Base-by-base conservation (phyloP, 2,797 vertebrate genomes). In the Lacerta bilineata region DNA sequence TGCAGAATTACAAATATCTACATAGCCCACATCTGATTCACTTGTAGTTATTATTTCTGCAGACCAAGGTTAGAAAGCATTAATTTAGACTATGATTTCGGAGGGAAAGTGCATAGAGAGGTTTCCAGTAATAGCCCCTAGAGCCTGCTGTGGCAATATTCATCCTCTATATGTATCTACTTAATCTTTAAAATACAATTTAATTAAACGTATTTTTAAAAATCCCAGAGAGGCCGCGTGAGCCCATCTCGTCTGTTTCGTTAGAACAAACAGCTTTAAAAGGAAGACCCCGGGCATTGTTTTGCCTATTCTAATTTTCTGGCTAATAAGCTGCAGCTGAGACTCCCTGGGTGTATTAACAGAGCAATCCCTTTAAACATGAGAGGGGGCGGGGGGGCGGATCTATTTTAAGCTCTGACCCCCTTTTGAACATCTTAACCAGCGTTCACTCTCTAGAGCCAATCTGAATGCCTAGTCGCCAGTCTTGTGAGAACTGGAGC, bases 241-340 rank as follows among this genome's bases (percentile, higher is more conserved):
- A 94, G 41, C 87, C 91, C 69, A 89, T 90, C 90, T 93, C 78
- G 10, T 89, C 86, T 88, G 88, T 91, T 93, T 95, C 90, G 91
- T 94, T 92, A 94, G 89, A 93, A 91, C 91, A 92, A 94, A 94
- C 92, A 94, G 94, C 89, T 95, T 94, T 90, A 94, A 92, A 95
- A 93, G 90, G 91, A 94, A 94, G 92, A 93, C 94, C 93, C 0
- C 8, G 39, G 94, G 95, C 93, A 95, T 94, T 94, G 85, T 95
- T 96, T 95, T 92, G 91, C 91, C 91, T 95, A 85, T 92, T 95
- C 93, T 94, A 94, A 95, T 95, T 96, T 96, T 95, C 94, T 94
- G 90, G 93, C 88, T 95, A 95, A 95, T 95, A 96, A 95, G 91
- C 94, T 92, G 94, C 93, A 95, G 92, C 93, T 94, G 95, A 96